Conservation (phyloP, 2,797 vertebrate genomes). For the Champsocephalus esox region DNA sequence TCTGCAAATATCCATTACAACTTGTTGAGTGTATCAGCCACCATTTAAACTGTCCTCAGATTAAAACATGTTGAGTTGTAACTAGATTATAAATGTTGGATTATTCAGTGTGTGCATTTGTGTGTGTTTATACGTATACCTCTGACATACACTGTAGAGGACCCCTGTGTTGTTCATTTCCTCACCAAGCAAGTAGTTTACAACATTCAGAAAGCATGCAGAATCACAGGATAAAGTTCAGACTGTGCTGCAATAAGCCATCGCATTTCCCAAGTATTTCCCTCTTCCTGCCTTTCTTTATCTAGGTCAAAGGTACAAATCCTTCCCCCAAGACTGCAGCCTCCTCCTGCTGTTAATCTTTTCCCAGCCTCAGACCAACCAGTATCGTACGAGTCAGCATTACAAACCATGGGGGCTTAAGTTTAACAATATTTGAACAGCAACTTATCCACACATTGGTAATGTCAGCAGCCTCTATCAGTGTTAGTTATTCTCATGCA, state of each 20-base stretch:
- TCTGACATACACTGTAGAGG: neutral
- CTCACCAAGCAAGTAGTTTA: conserved; percentile 6
- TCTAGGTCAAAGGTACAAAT: conserved; percentile 67
- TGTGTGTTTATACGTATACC: neutral
- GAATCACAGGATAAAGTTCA: neutral
- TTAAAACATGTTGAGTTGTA: neutral
- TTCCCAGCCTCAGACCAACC: conserved; percentile 24
- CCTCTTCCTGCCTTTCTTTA: conserved; percentile 51
- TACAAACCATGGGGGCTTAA: neutral
- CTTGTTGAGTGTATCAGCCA: neutral
- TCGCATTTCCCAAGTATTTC: conserved; percentile 17
- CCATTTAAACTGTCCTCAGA: neutral
- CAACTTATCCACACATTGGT: neutral
- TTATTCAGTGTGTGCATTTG: neutral
- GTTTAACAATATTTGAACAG: neutral
- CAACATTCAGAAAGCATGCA: neutral
- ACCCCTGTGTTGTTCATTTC: neutral
- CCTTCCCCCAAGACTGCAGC: conserved; percentile 23
- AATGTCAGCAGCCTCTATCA: neutral
- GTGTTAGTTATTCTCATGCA: neutral
- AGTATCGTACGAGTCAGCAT: neutral
- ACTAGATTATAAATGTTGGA: neutral
- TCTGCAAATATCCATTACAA: neutral
- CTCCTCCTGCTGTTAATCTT: conserved; percentile 38
- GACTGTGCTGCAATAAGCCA: conserved; percentile 17